Evolutionary conservation across 2,113 vertebrate genomes (phyloP).

Genomic region (Lepus americanus): DNA sequence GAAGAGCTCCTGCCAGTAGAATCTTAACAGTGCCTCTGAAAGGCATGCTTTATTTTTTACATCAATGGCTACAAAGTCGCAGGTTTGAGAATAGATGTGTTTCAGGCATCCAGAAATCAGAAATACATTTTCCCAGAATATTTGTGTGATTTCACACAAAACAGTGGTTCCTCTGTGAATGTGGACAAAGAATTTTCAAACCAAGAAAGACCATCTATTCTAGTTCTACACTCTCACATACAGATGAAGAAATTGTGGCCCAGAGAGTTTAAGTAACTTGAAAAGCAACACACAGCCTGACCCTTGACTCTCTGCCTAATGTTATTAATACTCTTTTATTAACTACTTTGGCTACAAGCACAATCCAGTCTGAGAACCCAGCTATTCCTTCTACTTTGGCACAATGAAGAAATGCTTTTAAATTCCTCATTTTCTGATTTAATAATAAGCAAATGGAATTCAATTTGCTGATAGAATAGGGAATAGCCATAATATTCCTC

Average conservation of each 20-base stretch:
- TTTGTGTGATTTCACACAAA: neutral
- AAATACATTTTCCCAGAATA: slow-evolving; percentile 33
- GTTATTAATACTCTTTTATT: neutral
- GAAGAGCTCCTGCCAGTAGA: neutral
- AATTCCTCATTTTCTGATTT: slow-evolving; percentile 38
- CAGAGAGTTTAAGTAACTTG: neutral
- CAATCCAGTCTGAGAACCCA: neutral
- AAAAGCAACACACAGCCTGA: neutral
- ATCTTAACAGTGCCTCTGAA: neutral
- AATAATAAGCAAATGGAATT: slow-evolving; percentile 1
- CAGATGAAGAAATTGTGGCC: slow-evolving; percentile 35
- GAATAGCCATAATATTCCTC: neutral
- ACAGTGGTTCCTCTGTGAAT: slow-evolving; percentile 23
- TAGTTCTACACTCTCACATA: neutral
- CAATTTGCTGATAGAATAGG: neutral
- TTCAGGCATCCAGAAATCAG: slow-evolving; percentile 25
- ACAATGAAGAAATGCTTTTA: slow-evolving; percentile 36
- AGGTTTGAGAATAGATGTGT: slow-evolving; percentile 32
- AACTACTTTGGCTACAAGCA: neutral
- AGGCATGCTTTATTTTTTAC: neutral
- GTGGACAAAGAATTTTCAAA: slow-evolving; percentile 28
- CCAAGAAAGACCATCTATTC: neutral
- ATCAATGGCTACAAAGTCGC: neutral
- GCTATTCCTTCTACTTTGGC: neutral
- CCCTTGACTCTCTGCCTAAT: neutral